Percentiles rank a stretch among this genome's conserved stretches.
Conservation (phyloP, 2,113 vertebrate species). For the Uria aalge region DNA sequence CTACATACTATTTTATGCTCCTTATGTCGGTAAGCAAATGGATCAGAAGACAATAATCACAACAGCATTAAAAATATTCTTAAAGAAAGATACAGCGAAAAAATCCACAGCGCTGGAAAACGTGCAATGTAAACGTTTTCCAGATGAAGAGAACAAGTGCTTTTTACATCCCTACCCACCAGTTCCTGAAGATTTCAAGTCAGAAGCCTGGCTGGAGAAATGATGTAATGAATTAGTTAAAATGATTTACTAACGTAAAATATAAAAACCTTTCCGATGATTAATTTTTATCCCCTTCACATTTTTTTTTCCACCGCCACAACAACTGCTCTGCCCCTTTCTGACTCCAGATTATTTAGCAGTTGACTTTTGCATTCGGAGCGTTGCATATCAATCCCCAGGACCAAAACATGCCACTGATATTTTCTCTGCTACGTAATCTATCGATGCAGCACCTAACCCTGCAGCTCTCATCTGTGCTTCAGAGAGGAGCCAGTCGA, state of each 20-base stretch:
- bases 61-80: neutral
- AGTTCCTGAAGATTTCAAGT: neutral
- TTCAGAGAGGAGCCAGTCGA: neutral
- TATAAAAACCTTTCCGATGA: neutral
- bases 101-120: neutral
- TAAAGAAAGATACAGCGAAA: neutral
- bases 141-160: neutral
- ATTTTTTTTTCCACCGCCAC: neutral
- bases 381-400: neutral
- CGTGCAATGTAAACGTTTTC: neutral
- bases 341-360: neutral
- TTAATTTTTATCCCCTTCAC: neutral
- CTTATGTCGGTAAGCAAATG: neutral
- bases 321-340: neutral
- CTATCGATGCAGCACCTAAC: neutral
- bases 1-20: neutral
- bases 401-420: neutral
- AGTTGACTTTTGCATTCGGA: neutral
- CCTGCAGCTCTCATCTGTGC: neutral
- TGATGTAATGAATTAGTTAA: neutral
- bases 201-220: neutral
- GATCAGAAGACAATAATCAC: neutral
- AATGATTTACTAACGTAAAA: slow-evolving; percentile 23
- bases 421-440: neutral
- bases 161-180: neutral